Evolutionary conservation across 2,888 invertebrate genomes (phyloP).

Genomic region (Miltochrista miniata): DNA sequence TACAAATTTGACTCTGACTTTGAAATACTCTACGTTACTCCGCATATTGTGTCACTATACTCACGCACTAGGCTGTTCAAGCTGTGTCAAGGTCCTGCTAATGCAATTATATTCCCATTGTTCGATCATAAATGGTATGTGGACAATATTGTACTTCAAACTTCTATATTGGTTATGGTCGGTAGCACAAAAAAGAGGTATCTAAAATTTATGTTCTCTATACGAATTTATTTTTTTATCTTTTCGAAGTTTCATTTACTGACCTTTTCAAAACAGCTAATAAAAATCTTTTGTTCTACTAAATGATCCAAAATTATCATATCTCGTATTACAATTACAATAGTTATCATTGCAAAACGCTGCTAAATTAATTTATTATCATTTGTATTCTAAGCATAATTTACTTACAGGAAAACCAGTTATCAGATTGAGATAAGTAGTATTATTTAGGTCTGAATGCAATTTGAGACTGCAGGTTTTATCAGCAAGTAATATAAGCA

Average conservation of each 20-base stretch:
- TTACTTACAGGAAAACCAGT: slow-evolving; percentile 3
- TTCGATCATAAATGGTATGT: slow-evolving; percentile 7
- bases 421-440: slow-evolving; percentile 2
- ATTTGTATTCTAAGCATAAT: slow-evolving; percentile 9
- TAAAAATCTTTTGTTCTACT: not conserved
- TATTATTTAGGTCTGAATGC: slow-evolving; percentile 3
- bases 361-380: not conserved
- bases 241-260: no score
- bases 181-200: no score
- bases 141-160: slow-evolving; percentile 9
- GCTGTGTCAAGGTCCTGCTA: slow-evolving; percentile 28
- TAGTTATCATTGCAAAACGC: not conserved
- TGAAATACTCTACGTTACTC: no score
- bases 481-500: slow-evolving; percentile 2
- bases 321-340: not conserved
- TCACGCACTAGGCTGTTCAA: slow-evolving; percentile 3
- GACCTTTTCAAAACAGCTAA: no score
- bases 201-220: not conserved
- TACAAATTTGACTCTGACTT: no score
- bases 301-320: not conserved
- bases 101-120: slow-evolving; percentile 26
- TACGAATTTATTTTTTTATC: not conserved
- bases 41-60: slow-evolving; percentile 18
- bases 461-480: not conserved
- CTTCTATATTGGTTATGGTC: slow-evolving; percentile 3